Evolutionary conservation across 2,888 invertebrate genomes (phyloP).

Genomic region (Platycheirus rosarum): DNA sequence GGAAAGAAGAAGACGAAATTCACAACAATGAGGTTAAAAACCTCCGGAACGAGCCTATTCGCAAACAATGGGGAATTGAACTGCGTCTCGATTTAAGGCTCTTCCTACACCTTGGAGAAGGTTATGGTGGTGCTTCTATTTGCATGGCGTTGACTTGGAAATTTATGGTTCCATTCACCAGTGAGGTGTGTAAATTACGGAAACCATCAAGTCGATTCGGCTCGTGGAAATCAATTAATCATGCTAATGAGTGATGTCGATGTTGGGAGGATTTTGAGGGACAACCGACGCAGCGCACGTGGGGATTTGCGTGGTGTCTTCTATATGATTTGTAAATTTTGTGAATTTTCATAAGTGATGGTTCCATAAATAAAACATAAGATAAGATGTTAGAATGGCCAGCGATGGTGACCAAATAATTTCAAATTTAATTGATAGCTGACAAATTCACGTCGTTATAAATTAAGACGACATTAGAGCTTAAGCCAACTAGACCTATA

Average conservation of each 20-base stretch:
- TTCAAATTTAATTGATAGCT: too few species aligned
- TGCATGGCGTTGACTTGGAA: conserved; percentile 8
- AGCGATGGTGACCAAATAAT: too few species aligned
- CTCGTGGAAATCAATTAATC: conserved; percentile 39
- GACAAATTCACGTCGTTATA: too few species aligned
- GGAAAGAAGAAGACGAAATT: conserved; percentile 51
- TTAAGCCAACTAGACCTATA: too few species aligned
- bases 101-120: conserved; percentile 54
- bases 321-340: too few species aligned
- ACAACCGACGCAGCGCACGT: conserved; percentile 3
- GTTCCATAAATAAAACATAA: too few species aligned
- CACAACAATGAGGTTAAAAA: conserved; percentile 63
- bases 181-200: conserved; percentile 32
- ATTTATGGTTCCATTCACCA: conserved; percentile 19
- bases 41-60: conserved; percentile 25
- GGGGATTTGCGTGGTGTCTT: conserved; percentile 11
- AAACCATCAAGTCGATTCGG: conserved; percentile 30
- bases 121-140: conserved; percentile 11
- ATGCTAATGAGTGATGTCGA: conserved; percentile 49
- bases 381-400: too few species aligned
- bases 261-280: conserved; percentile 26
- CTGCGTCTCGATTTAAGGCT: conserved; percentile 32
- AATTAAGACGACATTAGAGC: too few species aligned
- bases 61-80: conserved; percentile 43
- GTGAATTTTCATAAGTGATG: too few species aligned